Evolutionary conservation across 2,113 vertebrate species (phyloP).

Genomic region (Ginglymostoma cirratum): DNA sequence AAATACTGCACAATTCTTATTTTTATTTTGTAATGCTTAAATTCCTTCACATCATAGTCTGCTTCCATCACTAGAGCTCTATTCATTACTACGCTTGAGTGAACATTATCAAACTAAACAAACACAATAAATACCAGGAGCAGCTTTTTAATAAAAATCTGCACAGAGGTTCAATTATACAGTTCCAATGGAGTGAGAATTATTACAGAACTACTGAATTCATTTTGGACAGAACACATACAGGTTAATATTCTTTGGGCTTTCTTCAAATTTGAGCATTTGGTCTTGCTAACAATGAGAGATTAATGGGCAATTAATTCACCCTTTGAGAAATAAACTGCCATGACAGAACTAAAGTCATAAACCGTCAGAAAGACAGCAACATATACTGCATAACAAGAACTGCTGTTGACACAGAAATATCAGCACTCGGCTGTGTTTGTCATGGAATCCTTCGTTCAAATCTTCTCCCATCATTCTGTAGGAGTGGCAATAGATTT

Average conservation of each 20-base stretch:
- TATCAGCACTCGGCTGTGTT: not conserved
- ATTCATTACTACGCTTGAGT: not conserved
- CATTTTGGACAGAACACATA: not conserved
- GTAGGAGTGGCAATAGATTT: not conserved
- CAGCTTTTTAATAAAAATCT: not conserved
- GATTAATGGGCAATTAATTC: not conserved
- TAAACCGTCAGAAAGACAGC: not conserved
- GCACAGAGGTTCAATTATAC: too few species aligned
- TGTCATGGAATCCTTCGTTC: not conserved
- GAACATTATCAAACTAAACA: not conserved
- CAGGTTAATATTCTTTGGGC: not conserved
- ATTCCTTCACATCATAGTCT: too few species aligned
- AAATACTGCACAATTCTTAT: not conserved
- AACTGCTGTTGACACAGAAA: not conserved
- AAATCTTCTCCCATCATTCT: not conserved
- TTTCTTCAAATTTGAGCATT: not conserved
- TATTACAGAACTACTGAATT: not conserved
- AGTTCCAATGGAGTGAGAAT: not conserved
- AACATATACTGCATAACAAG: not conserved
- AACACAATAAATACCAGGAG: not conserved
- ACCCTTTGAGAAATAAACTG: not conserved
- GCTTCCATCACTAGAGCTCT: not conserved
- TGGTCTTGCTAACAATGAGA: not conserved
- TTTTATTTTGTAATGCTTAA: not conserved
- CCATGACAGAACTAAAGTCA: not conserved